These are phyloP conservation scores for Heloderma charlesbogerti DNA, from an alignment of 2,113 vertebrate species.

Conservation along the genomic window DNA sequence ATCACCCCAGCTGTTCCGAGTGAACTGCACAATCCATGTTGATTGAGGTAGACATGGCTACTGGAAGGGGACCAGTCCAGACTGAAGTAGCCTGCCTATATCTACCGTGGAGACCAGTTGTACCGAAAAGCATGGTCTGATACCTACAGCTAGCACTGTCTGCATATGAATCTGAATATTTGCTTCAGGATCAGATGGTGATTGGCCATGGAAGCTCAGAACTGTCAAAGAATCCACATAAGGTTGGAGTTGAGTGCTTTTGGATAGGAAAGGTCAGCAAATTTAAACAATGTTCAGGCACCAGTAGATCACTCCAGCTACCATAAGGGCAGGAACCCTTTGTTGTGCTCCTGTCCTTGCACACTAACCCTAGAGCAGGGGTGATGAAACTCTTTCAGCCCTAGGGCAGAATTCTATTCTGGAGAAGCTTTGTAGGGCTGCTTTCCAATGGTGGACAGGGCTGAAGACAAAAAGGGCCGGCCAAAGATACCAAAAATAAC, in stretches of 20 bases:
- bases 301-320: not conserved
- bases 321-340: not conserved
- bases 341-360: not conserved
- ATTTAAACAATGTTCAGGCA: not conserved
- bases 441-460: too few relatives aligned
- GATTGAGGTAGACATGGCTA: not conserved
- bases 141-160: not conserved
- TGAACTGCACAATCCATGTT: not conserved
- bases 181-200: not conserved
- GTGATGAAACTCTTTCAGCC: too few relatives aligned
- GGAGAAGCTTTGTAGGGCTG: too few relatives aligned
- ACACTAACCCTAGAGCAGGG: not conserved
- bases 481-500: too few relatives aligned
- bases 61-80: not conserved
- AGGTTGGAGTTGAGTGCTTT: not conserved
- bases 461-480: too few relatives aligned
- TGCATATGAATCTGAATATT: slow-evolving; percentile 27
- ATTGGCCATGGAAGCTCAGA: not conserved
- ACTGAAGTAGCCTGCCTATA: not conserved
- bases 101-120: not conserved
- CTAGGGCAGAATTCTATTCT: too few relatives aligned
- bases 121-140: not conserved
- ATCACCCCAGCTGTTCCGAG: not conserved
- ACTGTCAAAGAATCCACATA: not conserved
- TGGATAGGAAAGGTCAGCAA: not conserved